Conservation (phyloP, 2,888 invertebrate species). For the Drosophila subquinaria region DNA sequence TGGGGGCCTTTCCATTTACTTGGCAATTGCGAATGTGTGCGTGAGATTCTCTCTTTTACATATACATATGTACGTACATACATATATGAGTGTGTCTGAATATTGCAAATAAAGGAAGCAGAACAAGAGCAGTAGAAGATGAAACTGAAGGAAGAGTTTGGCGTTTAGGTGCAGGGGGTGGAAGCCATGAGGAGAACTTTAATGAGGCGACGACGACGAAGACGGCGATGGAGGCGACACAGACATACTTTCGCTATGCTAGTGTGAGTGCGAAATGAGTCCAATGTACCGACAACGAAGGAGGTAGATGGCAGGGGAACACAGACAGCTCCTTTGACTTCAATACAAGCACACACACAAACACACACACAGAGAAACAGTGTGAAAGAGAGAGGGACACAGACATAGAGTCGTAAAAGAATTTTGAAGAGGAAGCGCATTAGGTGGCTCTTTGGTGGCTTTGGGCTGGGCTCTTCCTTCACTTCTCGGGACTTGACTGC, state of each 20-base stretch:
- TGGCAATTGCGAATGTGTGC: constrained; percentile 54
- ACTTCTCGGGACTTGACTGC: constrained; percentile 38
- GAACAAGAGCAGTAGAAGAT: constrained; percentile 69
- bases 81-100: constrained; percentile 33
- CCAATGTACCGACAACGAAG: constrained; percentile 74
- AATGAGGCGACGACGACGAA: constrained; percentile 69
- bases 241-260: constrained; percentile 73
- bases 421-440: constrained; percentile 77
- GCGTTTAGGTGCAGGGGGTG: constrained; percentile 38
- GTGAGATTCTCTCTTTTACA: constrained; percentile 32
- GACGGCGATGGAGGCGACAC: constrained; percentile 64
- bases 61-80: neutral
- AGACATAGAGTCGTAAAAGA: constrained; percentile 61
- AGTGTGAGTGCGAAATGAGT: constrained; percentile 74
- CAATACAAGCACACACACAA: constrained; percentile 30
- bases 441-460: constrained; percentile 59
- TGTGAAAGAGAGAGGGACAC: constrained; percentile 1
- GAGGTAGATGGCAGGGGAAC: constrained; percentile 37
- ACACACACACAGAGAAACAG: neutral
- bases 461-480: constrained; percentile 53
- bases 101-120: constrained; percentile 78
- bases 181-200: constrained; percentile 65
- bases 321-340: constrained; percentile 69
- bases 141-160: constrained; percentile 77
- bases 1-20: constrained; percentile 79